Percentiles rank a stretch among this genome's conserved stretches.
Conservation (phyloP, 35 echinoderm and acorn worm genomes). For the Heliocidaris erythrogramma region DNA sequence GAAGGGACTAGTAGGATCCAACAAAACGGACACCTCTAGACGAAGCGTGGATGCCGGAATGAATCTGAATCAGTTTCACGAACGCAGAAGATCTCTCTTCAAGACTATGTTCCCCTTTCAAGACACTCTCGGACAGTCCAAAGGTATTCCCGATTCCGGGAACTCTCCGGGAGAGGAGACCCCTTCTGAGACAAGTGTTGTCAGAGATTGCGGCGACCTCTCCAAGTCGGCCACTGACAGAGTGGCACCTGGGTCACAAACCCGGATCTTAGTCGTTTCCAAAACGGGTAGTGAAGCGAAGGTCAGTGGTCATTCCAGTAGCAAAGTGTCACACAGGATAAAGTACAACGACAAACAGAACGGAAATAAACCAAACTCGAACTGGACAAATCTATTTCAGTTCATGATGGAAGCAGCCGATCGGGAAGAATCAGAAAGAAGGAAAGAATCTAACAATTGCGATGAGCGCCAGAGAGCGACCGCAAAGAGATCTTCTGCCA, state of each 20-base stretch:
- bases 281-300: not conserved
- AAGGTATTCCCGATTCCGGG: not conserved
- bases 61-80: conserved; percentile 24
- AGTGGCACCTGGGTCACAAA: not conserved
- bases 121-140: not conserved
- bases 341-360: not conserved
- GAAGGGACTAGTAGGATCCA: not conserved
- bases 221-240: not conserved
- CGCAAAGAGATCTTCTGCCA: not conserved
- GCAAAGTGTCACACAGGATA: not conserved
- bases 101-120: conserved; percentile 27
- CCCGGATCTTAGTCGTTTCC: not conserved
- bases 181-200: not conserved
- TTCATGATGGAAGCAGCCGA: conserved; percentile 17
- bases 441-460: not conserved
- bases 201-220: not conserved
- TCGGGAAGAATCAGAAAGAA: not conserved
- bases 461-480: not conserved
- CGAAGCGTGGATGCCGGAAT: not conserved
- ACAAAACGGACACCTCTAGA: not conserved
- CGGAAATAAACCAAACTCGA: not conserved
- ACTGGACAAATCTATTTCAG: conserved; percentile 5
- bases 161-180: not conserved
- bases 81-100: conserved; percentile 15
- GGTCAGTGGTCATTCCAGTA: not conserved